Conservation (phyloP, 2,797 vertebrate species). For the Moxostoma hubbsi region DNA sequence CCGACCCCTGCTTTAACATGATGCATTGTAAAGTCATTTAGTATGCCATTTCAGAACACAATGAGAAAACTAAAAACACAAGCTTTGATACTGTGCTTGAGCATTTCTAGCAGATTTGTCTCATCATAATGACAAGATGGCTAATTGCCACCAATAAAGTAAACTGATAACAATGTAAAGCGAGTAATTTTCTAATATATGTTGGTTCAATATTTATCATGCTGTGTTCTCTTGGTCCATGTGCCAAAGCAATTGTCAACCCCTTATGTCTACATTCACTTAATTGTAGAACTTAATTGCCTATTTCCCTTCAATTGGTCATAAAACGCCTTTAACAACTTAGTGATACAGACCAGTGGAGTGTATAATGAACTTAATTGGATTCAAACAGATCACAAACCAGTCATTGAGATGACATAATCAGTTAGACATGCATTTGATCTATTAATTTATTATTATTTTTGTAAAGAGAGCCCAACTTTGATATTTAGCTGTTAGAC, state of each 20-base stretch:
- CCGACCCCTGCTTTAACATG: background rate
- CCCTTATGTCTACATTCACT: background rate
- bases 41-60: background rate
- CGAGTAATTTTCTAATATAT: background rate
- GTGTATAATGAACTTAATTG: background rate
- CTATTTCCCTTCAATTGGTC: background rate
- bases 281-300: background rate
- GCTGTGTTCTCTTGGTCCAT: background rate
- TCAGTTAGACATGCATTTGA: background rate
- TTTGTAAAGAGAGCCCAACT: background rate
- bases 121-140: background rate
- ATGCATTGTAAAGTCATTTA: background rate
- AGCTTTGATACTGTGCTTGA: no score
- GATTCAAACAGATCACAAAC: background rate
- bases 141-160: background rate
- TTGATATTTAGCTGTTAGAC: background rate
- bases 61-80: background rate
- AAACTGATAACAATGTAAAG: no score
- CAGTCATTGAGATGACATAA: conserved; percentile 5
- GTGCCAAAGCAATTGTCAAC: background rate
- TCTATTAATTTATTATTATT: no score
- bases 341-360: background rate
- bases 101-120: background rate
- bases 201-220: background rate
- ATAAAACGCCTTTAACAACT: no score